Evolutionary conservation across 2,113 vertebrate species (phyloP).

Genomic region (Mormoops blainvillei): DNA sequence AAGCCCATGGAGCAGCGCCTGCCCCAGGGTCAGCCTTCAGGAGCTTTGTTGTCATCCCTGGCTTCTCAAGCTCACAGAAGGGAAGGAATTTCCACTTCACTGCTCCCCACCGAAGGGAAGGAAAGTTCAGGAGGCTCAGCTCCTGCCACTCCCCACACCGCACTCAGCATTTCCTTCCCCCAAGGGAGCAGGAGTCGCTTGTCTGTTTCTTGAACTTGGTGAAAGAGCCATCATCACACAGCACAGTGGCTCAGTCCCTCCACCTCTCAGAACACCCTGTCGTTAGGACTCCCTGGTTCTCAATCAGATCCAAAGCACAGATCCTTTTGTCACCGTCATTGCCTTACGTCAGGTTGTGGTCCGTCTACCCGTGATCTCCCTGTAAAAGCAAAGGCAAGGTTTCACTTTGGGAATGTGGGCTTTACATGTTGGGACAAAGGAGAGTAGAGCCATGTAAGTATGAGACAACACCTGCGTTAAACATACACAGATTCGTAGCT

Average conservation of each 20-base stretch:
- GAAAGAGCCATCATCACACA: background rate
- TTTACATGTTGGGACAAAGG: background rate
- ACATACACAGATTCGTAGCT: background rate
- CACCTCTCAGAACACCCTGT: background rate
- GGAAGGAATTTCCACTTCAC: background rate
- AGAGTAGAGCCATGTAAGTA: background rate
- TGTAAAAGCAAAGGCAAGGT: background rate
- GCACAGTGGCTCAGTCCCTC: background rate
- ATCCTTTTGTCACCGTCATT: background rate
- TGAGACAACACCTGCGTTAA: background rate
- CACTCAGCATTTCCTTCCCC: accelerated
- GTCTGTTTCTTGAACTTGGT: background rate
- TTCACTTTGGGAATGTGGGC: background rate
- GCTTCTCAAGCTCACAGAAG: background rate
- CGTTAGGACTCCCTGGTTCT: background rate
- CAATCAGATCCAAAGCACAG: background rate
- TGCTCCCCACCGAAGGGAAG: background rate
- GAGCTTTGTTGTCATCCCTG: background rate
- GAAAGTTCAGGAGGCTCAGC: background rate
- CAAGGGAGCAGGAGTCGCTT: background rate
- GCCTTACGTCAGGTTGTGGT: accelerated
- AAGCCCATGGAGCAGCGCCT: background rate
- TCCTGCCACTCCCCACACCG: background rate
- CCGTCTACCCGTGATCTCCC: background rate
- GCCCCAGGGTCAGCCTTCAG: background rate